Evolutionary conservation across 2,888 invertebrate genomes (phyloP).

Genomic region (Dynastes hyllus): DNA sequence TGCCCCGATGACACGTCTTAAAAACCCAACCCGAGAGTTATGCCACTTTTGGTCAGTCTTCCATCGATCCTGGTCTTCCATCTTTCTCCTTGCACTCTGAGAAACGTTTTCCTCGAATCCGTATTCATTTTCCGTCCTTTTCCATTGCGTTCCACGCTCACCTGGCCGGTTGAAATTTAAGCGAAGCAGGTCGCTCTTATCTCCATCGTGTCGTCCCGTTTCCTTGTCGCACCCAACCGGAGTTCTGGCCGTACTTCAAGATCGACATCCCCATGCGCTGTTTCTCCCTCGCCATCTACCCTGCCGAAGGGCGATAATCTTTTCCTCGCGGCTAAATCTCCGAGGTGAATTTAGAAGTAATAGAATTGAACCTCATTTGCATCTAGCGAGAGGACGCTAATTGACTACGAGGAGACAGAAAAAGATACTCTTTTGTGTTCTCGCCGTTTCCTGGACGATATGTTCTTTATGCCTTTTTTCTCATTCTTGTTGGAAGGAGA

Average conservation of each 20-base stretch:
- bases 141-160: conserved; percentile 10
- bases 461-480: too few relatives aligned
- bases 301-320: conserved; percentile 27
- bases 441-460: neutral
- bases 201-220: conserved; percentile 1
- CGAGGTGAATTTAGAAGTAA: conserved; percentile 38
- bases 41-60: too few relatives aligned
- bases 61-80: too few relatives aligned
- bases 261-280: too few relatives aligned
- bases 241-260: neutral
- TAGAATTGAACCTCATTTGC: conserved; percentile 45
- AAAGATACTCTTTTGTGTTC: neutral
- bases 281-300: too few relatives aligned
- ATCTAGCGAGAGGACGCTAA: conserved; percentile 24
- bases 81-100: too few relatives aligned
- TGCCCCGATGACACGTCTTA: too few relatives aligned
- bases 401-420: conserved; percentile 24
- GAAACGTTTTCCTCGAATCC: too few relatives aligned
- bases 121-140: neutral
- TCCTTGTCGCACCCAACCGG: neutral
- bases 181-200: conserved; percentile 9
- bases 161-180: conserved; percentile 17
- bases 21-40: too few relatives aligned
- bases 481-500: too few relatives aligned
- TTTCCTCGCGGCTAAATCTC: conserved; percentile 21